These are phyloP conservation scores for Malaclemys terrapin DNA, from an alignment of 2,113 vertebrate genomes.

Conservation along the genomic window DNA sequence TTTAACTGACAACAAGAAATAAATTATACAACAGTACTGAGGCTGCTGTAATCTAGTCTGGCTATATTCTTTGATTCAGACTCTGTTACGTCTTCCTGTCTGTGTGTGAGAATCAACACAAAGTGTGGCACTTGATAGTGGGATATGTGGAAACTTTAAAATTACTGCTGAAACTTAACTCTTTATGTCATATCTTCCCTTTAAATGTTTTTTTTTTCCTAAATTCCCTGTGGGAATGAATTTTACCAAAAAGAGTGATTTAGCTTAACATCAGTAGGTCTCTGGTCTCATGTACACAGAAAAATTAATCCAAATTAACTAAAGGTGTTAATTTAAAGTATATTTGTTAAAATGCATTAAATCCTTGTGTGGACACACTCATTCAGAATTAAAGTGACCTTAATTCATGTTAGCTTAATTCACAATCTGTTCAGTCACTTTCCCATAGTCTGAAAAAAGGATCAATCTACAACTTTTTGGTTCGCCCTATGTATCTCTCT, in stretches of 20 bases:
- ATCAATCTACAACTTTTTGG: not conserved
- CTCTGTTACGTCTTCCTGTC: not conserved
- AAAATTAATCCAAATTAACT: too few species aligned
- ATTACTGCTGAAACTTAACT: not conserved
- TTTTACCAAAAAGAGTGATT: not conserved
- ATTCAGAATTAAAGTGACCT: too few species aligned
- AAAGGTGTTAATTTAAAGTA: too few species aligned
- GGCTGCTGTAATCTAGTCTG: fast-evolving
- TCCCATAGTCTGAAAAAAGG: too few species aligned
- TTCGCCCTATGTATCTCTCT: not conserved
- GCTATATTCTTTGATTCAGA: not conserved
- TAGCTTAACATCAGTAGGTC: not conserved
- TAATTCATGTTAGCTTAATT: too few species aligned
- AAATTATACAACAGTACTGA: not conserved
- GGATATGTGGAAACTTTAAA: not conserved
- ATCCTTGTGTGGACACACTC: too few species aligned
- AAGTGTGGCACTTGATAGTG: not conserved
- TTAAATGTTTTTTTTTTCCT: not conserved
- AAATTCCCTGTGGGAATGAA: not conserved
- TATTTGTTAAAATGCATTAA: too few species aligned
- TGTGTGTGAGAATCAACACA: not conserved
- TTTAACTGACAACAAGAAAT: not conserved
- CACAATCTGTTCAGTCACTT: too few species aligned
- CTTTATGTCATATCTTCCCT: not conserved
- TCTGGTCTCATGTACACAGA: too few species aligned